Evolutionary conservation across 2,888 invertebrate species (phyloP).

Genomic region (Axea sp.): DNA sequence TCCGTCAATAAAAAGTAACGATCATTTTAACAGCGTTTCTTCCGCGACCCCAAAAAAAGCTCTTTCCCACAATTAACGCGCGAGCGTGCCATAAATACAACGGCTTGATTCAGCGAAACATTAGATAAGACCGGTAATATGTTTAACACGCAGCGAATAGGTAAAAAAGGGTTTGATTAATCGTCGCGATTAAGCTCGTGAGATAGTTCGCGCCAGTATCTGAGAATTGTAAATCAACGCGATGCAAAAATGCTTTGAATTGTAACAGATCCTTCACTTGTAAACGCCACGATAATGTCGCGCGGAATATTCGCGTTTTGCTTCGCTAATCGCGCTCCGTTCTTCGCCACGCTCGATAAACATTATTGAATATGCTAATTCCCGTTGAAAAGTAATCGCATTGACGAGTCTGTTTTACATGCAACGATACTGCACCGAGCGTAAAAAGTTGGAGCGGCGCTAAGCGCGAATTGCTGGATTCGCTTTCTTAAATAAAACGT

Average conservation of each 20-base stretch:
- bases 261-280: constrained; percentile 17
- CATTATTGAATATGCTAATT: constrained; percentile 52
- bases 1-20: too few relatives aligned
- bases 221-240: constrained; percentile 22
- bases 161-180: constrained; percentile 49
- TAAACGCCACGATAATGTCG: constrained; percentile 14
- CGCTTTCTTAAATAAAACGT: too few relatives aligned
- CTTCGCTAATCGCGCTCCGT: constrained; percentile 30
- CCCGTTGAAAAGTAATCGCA: constrained; percentile 15
- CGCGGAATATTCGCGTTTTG: constrained; percentile 17
- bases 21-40: constrained; percentile 9
- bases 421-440: constrained; percentile 3
- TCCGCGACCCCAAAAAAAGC: constrained; percentile 2
- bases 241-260: constrained; percentile 31
- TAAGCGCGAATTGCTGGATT: not conserved
- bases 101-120: constrained; percentile 38
- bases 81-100: constrained; percentile 39
- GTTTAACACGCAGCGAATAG: constrained; percentile 34
- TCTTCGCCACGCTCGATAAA: constrained; percentile 38
- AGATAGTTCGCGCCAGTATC: constrained; percentile 24
- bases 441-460: too few relatives aligned
- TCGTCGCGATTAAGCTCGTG: constrained; percentile 38
- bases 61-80: constrained; percentile 43
- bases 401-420: constrained; percentile 35
- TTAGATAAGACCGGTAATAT: constrained; percentile 38